These are phyloP conservation scores for Fabriciana adippe DNA, from an alignment of 2,888 invertebrate species.

Conservation along the genomic window DNA sequence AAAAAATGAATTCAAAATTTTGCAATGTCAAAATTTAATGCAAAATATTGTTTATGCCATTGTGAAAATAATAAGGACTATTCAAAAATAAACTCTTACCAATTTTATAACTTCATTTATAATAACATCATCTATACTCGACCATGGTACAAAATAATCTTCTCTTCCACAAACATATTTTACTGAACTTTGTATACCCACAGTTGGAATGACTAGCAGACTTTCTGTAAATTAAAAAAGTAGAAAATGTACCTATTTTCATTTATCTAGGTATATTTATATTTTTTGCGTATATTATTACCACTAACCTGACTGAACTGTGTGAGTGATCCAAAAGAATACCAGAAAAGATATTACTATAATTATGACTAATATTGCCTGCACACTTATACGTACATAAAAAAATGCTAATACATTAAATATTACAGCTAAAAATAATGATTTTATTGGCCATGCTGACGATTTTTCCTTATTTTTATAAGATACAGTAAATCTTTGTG, in stretches of 20 bases:
- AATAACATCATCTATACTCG: slow-evolving; percentile 70
- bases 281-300: not conserved
- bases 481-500: slow-evolving; percentile 64
- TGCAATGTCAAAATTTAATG: not conserved
- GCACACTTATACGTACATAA: slow-evolving; percentile 64
- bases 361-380: slow-evolving; percentile 58
- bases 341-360: slow-evolving; percentile 62
- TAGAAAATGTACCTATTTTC: not conserved
- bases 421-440: slow-evolving; percentile 60
- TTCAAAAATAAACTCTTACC: slow-evolving; percentile 50
- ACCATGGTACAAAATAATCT: slow-evolving; percentile 70
- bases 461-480: slow-evolving; percentile 59
- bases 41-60: not conserved
- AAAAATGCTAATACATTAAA: slow-evolving; percentile 62
- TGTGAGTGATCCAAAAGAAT: slow-evolving; percentile 73
- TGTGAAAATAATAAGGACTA: not conserved
- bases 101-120: slow-evolving; percentile 77
- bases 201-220: slow-evolving; percentile 69
- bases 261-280: not conserved
- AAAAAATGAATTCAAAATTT: not conserved
- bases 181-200: slow-evolving; percentile 71
- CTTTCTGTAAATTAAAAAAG: slow-evolving; percentile 58
- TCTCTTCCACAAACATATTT: slow-evolving; percentile 71
- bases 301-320: slow-evolving; percentile 69
- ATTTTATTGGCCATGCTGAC: slow-evolving; percentile 56